Evolutionary conservation across 2,888 invertebrate species (phyloP).

Genomic region (Liopterus haemorrhoidalis): DNA sequence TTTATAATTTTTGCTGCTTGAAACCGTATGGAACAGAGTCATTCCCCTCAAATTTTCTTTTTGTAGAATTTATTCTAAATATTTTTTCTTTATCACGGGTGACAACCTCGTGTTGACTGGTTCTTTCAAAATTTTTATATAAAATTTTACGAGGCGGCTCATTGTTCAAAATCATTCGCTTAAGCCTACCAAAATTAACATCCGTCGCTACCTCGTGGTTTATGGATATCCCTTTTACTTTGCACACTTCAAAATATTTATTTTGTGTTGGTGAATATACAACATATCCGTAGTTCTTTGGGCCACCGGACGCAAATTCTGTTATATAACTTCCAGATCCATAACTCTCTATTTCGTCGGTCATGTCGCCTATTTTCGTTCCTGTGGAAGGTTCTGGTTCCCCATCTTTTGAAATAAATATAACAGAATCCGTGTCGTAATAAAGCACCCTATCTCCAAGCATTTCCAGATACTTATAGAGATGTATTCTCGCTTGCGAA

Average conservation of each 20-base stretch:
- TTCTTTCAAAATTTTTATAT: no score
- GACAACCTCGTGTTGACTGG: no score
- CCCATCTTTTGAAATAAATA: conserved; percentile 30
- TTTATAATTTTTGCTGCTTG: not conserved
- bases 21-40: no score
- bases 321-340: conserved; percentile 32
- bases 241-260: conserved; percentile 18
- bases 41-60: no score
- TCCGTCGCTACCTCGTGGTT: no score
- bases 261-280: conserved; percentile 23
- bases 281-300: conserved; percentile 39
- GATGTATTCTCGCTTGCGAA: conserved; percentile 11
- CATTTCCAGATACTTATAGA: conserved; percentile 31
- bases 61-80: no score
- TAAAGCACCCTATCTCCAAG: conserved; percentile 37
- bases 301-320: conserved; percentile 37
- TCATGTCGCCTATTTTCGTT: conserved; percentile 38
- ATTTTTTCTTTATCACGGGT: no score
- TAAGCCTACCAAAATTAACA: no score
- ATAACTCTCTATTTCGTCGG: conserved; percentile 36
- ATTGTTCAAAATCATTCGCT: no score
- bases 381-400: conserved; percentile 32
- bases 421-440: conserved; percentile 40
- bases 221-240: conserved; percentile 29
- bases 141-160: no score